phyloP scores from a whole-genome alignment of 92 coral and sea anemone species.

The Bergia puertoricense region DNA sequence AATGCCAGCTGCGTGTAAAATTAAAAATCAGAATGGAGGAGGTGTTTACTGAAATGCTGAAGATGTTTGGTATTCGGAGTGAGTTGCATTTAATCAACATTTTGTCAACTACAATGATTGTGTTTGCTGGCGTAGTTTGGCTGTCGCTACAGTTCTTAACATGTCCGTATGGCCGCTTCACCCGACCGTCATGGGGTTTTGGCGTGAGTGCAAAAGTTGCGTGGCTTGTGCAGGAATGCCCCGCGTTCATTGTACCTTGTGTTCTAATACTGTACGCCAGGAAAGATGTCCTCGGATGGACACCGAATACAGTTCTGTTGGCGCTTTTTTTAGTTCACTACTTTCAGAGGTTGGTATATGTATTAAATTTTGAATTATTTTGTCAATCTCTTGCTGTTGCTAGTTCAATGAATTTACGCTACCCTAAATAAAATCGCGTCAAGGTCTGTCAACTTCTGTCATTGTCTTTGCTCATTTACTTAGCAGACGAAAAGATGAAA shows the following conservation, averaged over 20 bases:
- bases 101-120: constrained; percentile 53
- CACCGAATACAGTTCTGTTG: constrained; percentile 74
- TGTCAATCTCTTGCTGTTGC: too few relatives aligned
- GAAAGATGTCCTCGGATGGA: constrained; percentile 53
- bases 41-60: neutral
- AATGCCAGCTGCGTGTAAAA: too few relatives aligned
- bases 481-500: too few relatives aligned
- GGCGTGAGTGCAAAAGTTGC: constrained; percentile 71
- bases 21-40: neutral
- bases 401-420: too few relatives aligned
- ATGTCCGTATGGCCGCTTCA: constrained; percentile 75
- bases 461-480: too few relatives aligned
- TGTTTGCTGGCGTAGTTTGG: constrained; percentile 45
- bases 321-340: constrained; percentile 76
- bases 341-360: constrained; percentile 69
- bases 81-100: constrained; percentile 65
- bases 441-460: too few relatives aligned
- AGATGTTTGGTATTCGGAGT: constrained; percentile 28
- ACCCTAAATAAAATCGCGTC: too few relatives aligned
- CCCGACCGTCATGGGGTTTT: constrained; percentile 60
- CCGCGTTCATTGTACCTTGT: constrained; percentile 78
- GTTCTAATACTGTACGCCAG: constrained; percentile 53
- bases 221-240: constrained; percentile 88
- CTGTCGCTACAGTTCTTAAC: constrained; percentile 48
- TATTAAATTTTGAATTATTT: too few relatives aligned